Evolutionary conservation across 2,888 invertebrate species (phyloP).

Genomic region (Vanessa cardui): DNA sequence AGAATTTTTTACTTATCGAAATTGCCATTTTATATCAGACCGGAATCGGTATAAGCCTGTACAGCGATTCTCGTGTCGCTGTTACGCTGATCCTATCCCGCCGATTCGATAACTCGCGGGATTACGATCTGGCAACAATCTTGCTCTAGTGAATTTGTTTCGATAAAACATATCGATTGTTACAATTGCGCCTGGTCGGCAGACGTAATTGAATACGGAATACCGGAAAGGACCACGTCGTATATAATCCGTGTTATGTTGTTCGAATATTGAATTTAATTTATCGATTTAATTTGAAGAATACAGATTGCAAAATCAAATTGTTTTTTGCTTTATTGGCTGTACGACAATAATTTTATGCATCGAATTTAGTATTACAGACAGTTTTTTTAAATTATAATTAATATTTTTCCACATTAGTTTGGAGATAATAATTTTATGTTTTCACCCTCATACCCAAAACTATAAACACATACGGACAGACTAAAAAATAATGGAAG

Average conservation of each 20-base stretch:
- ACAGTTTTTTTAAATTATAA: too few species aligned
- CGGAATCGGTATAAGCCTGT: conserved; percentile 31
- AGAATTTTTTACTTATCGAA: not conserved
- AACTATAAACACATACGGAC: too few species aligned
- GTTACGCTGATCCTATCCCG: conserved; percentile 25
- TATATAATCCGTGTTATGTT: not conserved
- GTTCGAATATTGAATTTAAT: not conserved
- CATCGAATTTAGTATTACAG: too few species aligned
- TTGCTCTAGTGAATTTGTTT: conserved; percentile 37
- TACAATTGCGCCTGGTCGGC: conserved; percentile 16
- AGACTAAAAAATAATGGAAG: too few species aligned
- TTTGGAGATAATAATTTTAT: too few species aligned
- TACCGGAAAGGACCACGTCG: too few species aligned
- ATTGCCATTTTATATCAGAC: conserved; percentile 29
- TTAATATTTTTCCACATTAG: too few species aligned
- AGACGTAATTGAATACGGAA: conserved; percentile 18
- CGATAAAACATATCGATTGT: conserved; percentile 24
- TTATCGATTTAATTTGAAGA: not conserved
- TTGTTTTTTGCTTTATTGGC: too few species aligned
- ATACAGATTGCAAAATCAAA: too few species aligned
- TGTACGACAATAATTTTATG: too few species aligned
- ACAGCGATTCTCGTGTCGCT: conserved; percentile 15
- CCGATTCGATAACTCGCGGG: conserved; percentile 36
- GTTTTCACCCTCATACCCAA: too few species aligned
- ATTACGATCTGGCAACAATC: conserved; percentile 38